Evolutionary conservation across 2,797 vertebrate species (phyloP).

Genomic region (Somateria mollissima): DNA sequence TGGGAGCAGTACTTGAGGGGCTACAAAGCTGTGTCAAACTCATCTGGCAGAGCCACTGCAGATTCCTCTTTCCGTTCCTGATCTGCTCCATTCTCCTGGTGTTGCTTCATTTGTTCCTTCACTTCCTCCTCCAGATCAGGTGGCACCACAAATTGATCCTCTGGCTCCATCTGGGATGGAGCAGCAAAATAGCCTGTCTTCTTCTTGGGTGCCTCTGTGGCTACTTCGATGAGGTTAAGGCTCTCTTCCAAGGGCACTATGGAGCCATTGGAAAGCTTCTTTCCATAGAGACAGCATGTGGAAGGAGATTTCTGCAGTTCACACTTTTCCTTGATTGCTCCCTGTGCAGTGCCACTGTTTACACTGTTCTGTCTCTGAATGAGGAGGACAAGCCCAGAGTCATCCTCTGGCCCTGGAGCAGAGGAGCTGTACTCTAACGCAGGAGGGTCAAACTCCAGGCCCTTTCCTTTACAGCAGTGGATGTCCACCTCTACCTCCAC

Average conservation of each 20-base stretch:
- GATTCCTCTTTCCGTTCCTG: conserved; percentile 65
- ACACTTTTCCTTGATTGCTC: conserved; percentile 84
- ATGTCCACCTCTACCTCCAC: conserved; percentile 97
- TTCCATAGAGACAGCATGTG: conserved; percentile 90
- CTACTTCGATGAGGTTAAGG: conserved; percentile 95
- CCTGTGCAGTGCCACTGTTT: conserved; percentile 85
- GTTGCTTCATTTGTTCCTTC: conserved; percentile 90
- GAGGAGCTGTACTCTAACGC: conserved; percentile 69
- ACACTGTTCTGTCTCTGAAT: conserved; percentile 89
- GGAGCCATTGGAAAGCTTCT: conserved; percentile 95
- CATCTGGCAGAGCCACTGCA: conserved; percentile 80
- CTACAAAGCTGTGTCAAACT: conserved; percentile 96
- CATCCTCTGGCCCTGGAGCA: conserved; percentile 70
- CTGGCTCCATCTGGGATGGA: conserved; percentile 93
- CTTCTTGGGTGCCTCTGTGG: conserved; percentile 94
- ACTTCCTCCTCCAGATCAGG: conserved; percentile 93
- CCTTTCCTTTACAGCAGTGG: conserved; percentile 92
- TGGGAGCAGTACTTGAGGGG: not conserved
- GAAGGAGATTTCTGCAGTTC: conserved; percentile 94
- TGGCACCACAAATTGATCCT: conserved; percentile 94
- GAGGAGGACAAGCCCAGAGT: conserved; percentile 71
- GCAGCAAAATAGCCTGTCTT: conserved; percentile 97
- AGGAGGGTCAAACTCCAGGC: conserved; percentile 77
- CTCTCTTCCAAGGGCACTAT: conserved; percentile 94
- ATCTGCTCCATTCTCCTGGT: conserved; percentile 63